Evolutionary conservation across 1,140 invertebrate genomes (phyloP).

Genomic region (Parasteatoda tepidariorum): DNA sequence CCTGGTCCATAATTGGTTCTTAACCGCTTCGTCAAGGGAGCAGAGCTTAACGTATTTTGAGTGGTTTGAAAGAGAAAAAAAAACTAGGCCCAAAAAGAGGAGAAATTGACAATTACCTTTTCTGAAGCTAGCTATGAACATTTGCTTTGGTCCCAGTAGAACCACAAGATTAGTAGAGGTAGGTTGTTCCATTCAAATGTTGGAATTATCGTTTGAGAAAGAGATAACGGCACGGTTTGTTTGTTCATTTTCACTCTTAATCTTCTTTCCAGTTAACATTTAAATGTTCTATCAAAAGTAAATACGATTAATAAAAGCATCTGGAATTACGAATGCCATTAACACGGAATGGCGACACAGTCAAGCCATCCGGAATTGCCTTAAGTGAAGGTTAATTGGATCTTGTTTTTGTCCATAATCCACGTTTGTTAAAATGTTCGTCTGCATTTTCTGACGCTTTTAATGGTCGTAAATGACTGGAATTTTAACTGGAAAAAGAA

Average conservation of each 20-base stretch:
- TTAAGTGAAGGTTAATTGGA: conserved; percentile 53
- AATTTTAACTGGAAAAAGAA: conserved; percentile 14
- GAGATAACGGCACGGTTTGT: conserved; percentile 42
- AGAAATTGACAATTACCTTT: background rate
- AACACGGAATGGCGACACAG: conserved; percentile 20
- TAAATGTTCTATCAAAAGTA: conserved; percentile 39
- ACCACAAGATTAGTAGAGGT: conserved; percentile 47
- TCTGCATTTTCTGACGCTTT: background rate
- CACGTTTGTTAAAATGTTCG: conserved; percentile 47
- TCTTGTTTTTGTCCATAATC: conserved; percentile 55
- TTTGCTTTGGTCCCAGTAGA: conserved; percentile 38
- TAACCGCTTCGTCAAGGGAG: background rate
- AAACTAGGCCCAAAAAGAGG: background rate
- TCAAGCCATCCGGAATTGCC: conserved; percentile 24
- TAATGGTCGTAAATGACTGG: conserved; percentile 39
- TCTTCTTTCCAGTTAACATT: conserved; percentile 42
- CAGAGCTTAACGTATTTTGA: conserved; percentile 18
- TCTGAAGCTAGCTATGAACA: background rate
- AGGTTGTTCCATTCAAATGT: background rate
- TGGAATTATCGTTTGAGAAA: conserved; percentile 13
- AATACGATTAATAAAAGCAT: conserved; percentile 57
- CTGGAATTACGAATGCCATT: conserved; percentile 46
- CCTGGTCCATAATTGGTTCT: background rate
- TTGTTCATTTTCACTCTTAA: conserved; percentile 38
- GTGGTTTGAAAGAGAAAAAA: background rate